These are phyloP conservation scores for Anolis sagrei DNA, from an alignment of 2,113 vertebrate species.

Conservation along the genomic window DNA sequence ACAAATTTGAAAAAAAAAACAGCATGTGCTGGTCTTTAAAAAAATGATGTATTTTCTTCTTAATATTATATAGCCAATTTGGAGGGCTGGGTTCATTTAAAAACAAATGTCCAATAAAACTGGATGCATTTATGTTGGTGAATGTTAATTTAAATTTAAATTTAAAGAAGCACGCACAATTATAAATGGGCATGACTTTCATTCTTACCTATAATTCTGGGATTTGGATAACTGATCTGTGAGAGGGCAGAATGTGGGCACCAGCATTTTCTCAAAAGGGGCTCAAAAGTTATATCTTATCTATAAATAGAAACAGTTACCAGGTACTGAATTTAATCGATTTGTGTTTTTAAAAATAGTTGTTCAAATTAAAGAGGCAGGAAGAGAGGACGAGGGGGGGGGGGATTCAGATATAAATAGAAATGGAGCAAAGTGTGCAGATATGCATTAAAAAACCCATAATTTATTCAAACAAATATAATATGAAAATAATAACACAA, in stretches of 20 bases:
- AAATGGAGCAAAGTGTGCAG: background rate
- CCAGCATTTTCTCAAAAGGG: background rate
- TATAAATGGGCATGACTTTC: background rate
- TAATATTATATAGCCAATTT: background rate
- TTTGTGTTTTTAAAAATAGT: no score
- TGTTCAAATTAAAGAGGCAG: background rate
- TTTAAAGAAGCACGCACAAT: background rate
- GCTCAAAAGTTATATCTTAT: background rate
- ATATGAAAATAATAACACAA: background rate
- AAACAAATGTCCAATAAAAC: background rate
- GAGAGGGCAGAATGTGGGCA: background rate
- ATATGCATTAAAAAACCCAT: background rate
- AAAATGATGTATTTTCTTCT: conserved; percentile 11
- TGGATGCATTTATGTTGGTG: background rate
- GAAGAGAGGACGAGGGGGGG: background rate
- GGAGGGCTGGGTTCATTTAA: background rate
- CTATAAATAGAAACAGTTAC: background rate
- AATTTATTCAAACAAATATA: background rate
- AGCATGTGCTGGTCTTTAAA: conserved; percentile 25
- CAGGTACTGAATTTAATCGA: background rate
- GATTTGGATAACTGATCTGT: no score
- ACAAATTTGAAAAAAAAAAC: conserved; percentile 17
- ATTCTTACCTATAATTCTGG: background rate
- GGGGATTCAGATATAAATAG: background rate
- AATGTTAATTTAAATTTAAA: background rate